Evolutionary conservation across 2,797 vertebrate species (phyloP), one percentile per base, ranked within the genome.

Genomic region (Schizothorax lantsangensis): DNA sequence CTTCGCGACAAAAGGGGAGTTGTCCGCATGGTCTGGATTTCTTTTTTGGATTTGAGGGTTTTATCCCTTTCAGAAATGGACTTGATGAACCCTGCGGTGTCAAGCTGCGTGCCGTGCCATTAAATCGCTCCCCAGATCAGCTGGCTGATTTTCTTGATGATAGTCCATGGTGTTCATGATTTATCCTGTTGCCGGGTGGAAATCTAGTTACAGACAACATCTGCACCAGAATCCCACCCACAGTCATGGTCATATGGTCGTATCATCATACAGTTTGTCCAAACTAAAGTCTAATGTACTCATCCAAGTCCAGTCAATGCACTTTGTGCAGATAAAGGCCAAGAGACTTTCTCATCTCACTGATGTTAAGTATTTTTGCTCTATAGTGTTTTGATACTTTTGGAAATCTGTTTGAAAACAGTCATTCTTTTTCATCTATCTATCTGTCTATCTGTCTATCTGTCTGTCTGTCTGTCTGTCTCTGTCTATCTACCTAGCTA

Each of bases 1-100:
- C 88, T 92, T 91, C 59, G 40, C 89, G 91, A 94, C 93, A 95
- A 94, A 94, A 88, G 93, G 91, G 87, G 91, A 93, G 90, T 94
- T 93, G 90, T 93, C 93, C 84, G 88, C 82, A 83, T 90, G 90
- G 92, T 91, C 91, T 91, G 91, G 79, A 90, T 92, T 84, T 91
- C 84, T 84, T 91, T 88, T 72, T 85, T 66, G 73, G 33, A 59
- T 82, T 66, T 36, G 47, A 49, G 49, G 14, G 80, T 82, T 83
- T 86, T 79, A 86, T 81, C 85, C 62, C 7, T 83, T 74, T 75
- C 59, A 72, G 72, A 80, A 82, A 71, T 72, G 72, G 86, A 89
- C 88, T 72, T 78, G 3, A 69, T 87, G 88, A 89, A 90, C 89
- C 82, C 83, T 66, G n/a, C 30, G 6, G 68, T 82, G 75, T 89